These are phyloP conservation scores for Dicrurus megarhynchus DNA, from an alignment of 2,113 vertebrate genomes.

Conservation along the genomic window DNA sequence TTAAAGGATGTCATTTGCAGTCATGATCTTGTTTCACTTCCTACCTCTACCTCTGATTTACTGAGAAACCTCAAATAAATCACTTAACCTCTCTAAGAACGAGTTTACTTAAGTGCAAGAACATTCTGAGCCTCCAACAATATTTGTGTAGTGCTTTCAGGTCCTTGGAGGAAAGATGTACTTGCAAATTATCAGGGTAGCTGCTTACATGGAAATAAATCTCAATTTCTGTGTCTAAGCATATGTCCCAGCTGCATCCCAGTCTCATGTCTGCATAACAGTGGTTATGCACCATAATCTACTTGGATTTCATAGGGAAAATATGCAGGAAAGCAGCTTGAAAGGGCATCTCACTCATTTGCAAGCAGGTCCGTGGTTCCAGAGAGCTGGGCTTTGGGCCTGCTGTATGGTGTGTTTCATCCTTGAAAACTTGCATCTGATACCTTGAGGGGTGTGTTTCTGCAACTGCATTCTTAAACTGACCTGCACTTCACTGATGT, in stretches of 20 bases:
- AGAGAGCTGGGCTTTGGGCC: not conserved
- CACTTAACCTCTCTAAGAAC: conserved; percentile 40
- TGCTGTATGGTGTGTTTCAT: not conserved
- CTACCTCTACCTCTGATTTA: conserved; percentile 42
- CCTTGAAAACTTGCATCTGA: not conserved
- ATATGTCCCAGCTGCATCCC: not conserved
- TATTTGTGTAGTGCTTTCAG: not conserved
- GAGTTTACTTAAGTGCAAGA: conserved; percentile 24
- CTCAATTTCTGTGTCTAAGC: not conserved
- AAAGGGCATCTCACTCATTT: not conserved
- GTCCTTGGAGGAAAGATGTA: conserved; percentile 6
- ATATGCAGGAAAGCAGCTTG: not conserved
- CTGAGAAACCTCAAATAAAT: conserved; percentile 35
- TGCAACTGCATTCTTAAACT: not conserved
- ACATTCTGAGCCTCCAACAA: not conserved
- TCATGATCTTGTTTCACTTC: conserved; percentile 44
- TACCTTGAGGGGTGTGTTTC: not conserved
- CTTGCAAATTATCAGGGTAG: not conserved
- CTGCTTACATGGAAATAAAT: not conserved
- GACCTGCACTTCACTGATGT: not conserved
- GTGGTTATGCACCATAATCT: not conserved
- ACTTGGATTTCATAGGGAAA: not conserved
- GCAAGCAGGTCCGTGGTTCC: not conserved
- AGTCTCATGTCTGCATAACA: not conserved
- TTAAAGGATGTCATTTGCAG: conserved; percentile 26